Evolutionary conservation across 2,113 vertebrate species (phyloP).

Genomic region (Paradisaea rubra): DNA sequence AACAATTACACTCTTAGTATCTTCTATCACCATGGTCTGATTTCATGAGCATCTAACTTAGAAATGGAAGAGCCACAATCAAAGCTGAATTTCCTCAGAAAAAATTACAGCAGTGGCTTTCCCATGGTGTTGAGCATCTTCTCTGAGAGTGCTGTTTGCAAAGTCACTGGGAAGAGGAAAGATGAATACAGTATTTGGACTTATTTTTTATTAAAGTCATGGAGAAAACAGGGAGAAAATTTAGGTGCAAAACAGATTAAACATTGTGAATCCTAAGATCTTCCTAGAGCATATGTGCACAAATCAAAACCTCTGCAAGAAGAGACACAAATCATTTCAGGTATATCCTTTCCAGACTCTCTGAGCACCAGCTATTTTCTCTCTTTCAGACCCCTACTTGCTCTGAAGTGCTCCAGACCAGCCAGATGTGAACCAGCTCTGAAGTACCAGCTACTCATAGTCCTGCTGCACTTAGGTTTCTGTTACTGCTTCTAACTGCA

Average conservation of each 20-base stretch:
- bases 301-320: not conserved
- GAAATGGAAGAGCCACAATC: not conserved
- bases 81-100: not conserved
- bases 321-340: not conserved
- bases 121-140: not conserved
- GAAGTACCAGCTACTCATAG: not conserved
- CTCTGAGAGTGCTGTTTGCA: not conserved
- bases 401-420: not conserved
- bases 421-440: not conserved
- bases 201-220: not conserved
- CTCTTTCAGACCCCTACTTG: not conserved
- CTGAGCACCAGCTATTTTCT: not conserved
- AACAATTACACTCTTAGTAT: not conserved
- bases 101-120: not conserved
- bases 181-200: not conserved
- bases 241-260: not conserved
- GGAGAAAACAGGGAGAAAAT: not conserved
- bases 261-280: not conserved
- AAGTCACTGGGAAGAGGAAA: not conserved
- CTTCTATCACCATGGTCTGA: not conserved
- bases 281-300: fast-evolving
- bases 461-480: not conserved
- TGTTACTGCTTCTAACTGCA: not conserved
- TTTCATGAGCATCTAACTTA: not conserved
- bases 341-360: not conserved